Evolutionary conservation across 2,888 invertebrate species (phyloP), one percentile per base, ranked within the genome.

Genomic region (Drosophila buzzatii): DNA sequence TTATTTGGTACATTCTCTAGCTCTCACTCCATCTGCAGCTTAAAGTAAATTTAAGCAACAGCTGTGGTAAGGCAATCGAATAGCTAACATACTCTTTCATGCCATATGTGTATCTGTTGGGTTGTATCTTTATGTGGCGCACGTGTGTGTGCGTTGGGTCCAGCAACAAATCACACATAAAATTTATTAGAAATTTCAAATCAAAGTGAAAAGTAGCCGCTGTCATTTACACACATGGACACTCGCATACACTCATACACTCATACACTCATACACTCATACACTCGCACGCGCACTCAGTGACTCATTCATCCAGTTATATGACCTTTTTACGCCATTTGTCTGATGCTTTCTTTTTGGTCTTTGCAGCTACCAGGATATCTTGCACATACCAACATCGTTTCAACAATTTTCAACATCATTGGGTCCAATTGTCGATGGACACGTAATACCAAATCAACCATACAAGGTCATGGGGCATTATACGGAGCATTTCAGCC

Each of bases 381-480:
- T 97, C 84, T 95, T 96, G 92, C 95, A 95, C 79, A 94, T 95
- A 53, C 95, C 95, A 76, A 95, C 95, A 63, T 91, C 94, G 52
- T 94, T 95, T 4, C 95, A 96, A 23, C 95, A 96, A 87, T 98
- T 97, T 93, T 95, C 96, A 85, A 97, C 97, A n/a, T 96, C 96
- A 9, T 96, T 97, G 86, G 98, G 98, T 1, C 98, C 98, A 5
- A 95, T 97, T 39, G 96, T 98, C 35, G 98, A 98, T 88, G 96
- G 97, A 35, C 95, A 96, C 58, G 96, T 98, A 73, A 96, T 98
- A 79, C 97, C 97, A 2, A 96, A 96, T 92, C 96, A 97, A 89
- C 98, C 97, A 2, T 94, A 95, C 51, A 95, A 95, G 90, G 95
- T 96, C 59, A 97, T 97, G 96, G 95, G 95, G 69, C 95, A 95